Evolutionary conservation across 2,888 invertebrate species (phyloP), one percentile per base, ranked within the genome.

Genomic region (Onthophagus sagittarius): DNA sequence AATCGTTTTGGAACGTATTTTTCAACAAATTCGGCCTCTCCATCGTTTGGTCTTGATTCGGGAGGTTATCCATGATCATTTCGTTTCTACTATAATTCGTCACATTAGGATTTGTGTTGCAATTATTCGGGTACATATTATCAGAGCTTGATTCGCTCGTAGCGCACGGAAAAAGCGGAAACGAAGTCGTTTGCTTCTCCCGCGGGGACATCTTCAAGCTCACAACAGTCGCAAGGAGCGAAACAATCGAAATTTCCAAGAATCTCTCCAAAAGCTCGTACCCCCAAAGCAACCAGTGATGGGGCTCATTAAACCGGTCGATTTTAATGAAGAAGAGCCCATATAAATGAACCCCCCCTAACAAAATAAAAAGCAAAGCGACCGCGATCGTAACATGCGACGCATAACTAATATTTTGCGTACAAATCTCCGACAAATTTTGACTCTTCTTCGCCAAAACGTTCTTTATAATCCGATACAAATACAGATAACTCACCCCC

Each of bases 201-300:
- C 94, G 89, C 77, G 92, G 92, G 71, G 93, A 87, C 82, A 86
- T 84, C 74, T 84, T 81, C 77, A 88, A 84, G 75, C 95, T 94
- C 69, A 95, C 94, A 7, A 97, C 95, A 90, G 95, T 96, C 0
- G 94, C 93, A 79, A 96, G 88, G 72, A 95, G 88, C 3, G 93
- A 92, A 79, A 96, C 94, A 81, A 97, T 93, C n/a, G 93, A 90
- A 67, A 97, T 91, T 85, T 97, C 97, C 71, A 96, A 89, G 5
- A 96, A 87, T 31, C 97, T 89, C 71, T 96, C 89, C 0, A 93
- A 93, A 81, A 95, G 92, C 82, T 97, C 95, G 86, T 94, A 96
- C 15, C 94, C 93, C 95, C 96, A 97, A 88, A 96, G 93, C 2
- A 96, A 88, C 97, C 97, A 97, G 76, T 92, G 92, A 79, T 92